These are phyloP conservation scores for Gnathonemus echidnorhynchus DNA, from an alignment of 2,113 vertebrate species.

Conservation along the genomic window DNA sequence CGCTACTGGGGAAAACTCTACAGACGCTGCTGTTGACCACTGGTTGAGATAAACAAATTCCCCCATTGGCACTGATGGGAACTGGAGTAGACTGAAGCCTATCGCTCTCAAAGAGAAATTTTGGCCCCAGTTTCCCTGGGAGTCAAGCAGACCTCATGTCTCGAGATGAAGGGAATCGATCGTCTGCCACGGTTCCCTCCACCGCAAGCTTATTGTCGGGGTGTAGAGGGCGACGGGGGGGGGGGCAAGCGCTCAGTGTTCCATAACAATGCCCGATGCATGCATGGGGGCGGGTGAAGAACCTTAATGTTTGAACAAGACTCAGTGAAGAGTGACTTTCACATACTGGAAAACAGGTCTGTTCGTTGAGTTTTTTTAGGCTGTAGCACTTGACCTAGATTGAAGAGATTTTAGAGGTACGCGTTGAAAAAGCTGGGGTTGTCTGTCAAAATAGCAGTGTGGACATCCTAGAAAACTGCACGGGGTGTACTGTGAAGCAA, in stretches of 20 bases:
- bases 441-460: background rate
- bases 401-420: background rate
- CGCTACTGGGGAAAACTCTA: background rate
- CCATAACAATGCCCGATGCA: background rate
- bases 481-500: background rate
- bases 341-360: background rate
- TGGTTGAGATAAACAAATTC: background rate
- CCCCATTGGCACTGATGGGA: constrained; percentile 1
- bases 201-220: background rate
- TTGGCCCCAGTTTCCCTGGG: background rate
- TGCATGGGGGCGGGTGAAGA: background rate
- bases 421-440: background rate
- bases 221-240: background rate
- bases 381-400: background rate
- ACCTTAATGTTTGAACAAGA: background rate
- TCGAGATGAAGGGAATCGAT: constrained; percentile 9
- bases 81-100: background rate
- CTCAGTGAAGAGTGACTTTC: background rate
- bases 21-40: background rate
- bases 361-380: background rate
- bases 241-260: background rate
- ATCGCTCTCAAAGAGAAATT: background rate
- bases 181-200: background rate
- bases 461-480: background rate
- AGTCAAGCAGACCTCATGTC: background rate